Evolutionary conservation across 2,888 invertebrate genomes (phyloP).

Genomic region (Habrosyne pyritoides): DNA sequence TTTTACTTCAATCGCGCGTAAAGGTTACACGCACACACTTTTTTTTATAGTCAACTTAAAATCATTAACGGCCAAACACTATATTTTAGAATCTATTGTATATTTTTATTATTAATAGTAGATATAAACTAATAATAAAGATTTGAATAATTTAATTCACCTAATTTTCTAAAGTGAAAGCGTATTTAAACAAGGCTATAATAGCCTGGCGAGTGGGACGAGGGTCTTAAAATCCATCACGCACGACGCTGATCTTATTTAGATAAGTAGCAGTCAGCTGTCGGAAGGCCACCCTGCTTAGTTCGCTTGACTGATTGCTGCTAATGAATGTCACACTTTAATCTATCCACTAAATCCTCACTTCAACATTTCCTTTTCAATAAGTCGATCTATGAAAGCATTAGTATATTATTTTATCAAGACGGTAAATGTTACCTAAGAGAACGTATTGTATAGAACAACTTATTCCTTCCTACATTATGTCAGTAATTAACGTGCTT

Average conservation of each 20-base stretch:
- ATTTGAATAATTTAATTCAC: slow-evolving; percentile 6
- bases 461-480: no score
- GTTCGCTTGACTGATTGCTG: slow-evolving; percentile 75
- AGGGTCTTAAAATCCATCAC: slow-evolving; percentile 78
- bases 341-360: slow-evolving; percentile 51
- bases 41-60: no score
- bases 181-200: slow-evolving; percentile 16
- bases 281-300: slow-evolving; percentile 74
- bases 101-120: no score
- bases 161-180: slow-evolving; percentile 17
- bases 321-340: slow-evolving; percentile 76
- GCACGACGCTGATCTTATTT: slow-evolving; percentile 78
- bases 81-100: no score
- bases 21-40: no score
- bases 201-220: slow-evolving; percentile 43
- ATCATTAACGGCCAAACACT: no score
- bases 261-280: slow-evolving; percentile 75
- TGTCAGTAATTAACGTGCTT: no score
- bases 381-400: neutral
- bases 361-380: slow-evolving; percentile 20
- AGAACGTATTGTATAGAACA: neutral
- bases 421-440: neutral
- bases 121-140: no score
- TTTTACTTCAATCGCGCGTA: no score
- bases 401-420: neutral